Evolutionary conservation across 1,140 invertebrate genomes (phyloP), one percentile per base, ranked within the genome.

Genomic region (Drosophila quadrilineata): DNA sequence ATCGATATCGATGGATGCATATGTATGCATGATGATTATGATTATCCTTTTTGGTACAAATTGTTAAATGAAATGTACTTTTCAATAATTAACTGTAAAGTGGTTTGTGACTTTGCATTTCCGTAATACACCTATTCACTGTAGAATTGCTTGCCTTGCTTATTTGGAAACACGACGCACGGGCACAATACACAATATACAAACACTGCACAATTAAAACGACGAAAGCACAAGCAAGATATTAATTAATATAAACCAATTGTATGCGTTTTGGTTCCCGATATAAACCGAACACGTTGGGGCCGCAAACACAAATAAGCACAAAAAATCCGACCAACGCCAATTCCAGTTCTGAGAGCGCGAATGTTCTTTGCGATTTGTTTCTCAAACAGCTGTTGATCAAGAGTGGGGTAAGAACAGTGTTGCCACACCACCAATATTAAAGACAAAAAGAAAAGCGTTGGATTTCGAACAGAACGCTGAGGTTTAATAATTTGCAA

Each of bases 261-360:
- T 70, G 41, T 22, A 24, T 36, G 14, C 35, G 17, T 6, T 35
- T 12, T 50, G 17, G 33, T 9, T 17, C 50, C 24, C 21, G 17
- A 58, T 14, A 38, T 35, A 62, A 46, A 68, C 75, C 66, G 76
- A 71, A 71, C 75, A 75, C 76, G 67, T 71, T 82, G 67, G 24
- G 46, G 40, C 28, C 35, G 26, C 62, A 70, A 76, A 77, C 46
- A 48, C 66, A 67, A 79, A 53, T 50, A 69, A 72, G 56, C 45
- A 65, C 54, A 62, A 62, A 48, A 62, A 67, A 52, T 50, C 21
- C 46, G 56, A 68, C n/a, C n/a, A n/a, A n/a, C 50, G 57, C 50
- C 40, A 63, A 69, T n/a, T n/a, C n/a, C n/a, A n/a, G n/a, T n/a
- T n/a, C n/a, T n/a, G n/a, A n/a, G n/a, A n/a, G n/a, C 57, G 63